phyloP scores from a whole-genome alignment of 2,797 vertebrate genomes.

The Helostoma temminkii region DNA sequence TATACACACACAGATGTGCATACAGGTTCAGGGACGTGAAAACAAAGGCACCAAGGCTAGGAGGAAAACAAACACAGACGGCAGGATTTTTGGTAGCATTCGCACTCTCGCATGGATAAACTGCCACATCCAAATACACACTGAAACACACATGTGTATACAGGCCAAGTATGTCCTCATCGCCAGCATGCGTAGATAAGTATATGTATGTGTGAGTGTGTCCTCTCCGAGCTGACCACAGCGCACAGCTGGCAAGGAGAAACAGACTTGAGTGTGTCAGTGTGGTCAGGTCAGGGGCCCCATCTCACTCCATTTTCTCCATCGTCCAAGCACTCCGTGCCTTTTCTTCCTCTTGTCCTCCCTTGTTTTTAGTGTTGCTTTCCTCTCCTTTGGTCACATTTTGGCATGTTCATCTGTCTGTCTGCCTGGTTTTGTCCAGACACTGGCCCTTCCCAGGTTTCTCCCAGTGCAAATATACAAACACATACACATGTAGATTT shows the following conservation, averaged over 20 bases:
- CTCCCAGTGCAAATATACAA: slow-evolving; percentile 68
- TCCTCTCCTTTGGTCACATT: slow-evolving; percentile 68
- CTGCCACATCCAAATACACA: slow-evolving; percentile 63
- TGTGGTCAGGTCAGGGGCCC: slow-evolving; percentile 83
- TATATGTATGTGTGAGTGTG: slow-evolving; percentile 79
- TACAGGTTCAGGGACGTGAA: slow-evolving; percentile 63
- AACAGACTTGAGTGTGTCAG: slow-evolving; percentile 80
- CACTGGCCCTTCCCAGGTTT: slow-evolving; percentile 59
- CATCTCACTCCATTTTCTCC: slow-evolving; percentile 63
- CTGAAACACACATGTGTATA: slow-evolving; percentile 28
- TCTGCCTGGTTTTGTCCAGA: slow-evolving; percentile 60
- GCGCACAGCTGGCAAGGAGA: slow-evolving; percentile 80
- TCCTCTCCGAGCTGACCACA: slow-evolving; percentile 77
- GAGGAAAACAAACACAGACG: slow-evolving; percentile 75
- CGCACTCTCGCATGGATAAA: slow-evolving; percentile 56
- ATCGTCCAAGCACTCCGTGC: slow-evolving; percentile 48
- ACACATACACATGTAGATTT: slow-evolving; percentile 51
- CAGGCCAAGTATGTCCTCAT: slow-evolving; percentile 86
- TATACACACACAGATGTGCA: slow-evolving; percentile 72
- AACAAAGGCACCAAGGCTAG: slow-evolving; percentile 61
- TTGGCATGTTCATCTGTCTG: slow-evolving; percentile 72
- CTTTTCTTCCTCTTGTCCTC: slow-evolving; percentile 59
- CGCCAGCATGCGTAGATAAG: slow-evolving; percentile 78
- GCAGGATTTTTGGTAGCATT: slow-evolving; percentile 62
- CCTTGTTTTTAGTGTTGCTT: slow-evolving; percentile 66